A percentile compares a stretch with the other conserved stretches of the same genome.
Evolutionary conservation across 2,113 vertebrate species (phyloP).

Genomic region (Laterallus jamaicensis): DNA sequence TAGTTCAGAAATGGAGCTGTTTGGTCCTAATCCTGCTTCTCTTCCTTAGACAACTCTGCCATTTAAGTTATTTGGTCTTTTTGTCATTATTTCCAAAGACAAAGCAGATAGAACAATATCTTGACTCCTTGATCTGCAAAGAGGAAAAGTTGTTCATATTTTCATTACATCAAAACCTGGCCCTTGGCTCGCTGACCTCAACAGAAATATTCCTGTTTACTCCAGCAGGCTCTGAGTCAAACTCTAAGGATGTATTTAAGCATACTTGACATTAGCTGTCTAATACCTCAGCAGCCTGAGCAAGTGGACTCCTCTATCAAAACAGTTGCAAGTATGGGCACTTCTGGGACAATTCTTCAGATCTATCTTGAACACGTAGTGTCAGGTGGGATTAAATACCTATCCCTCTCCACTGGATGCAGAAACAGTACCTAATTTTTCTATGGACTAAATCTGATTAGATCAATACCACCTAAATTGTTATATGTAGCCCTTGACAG

Average conservation of each 20-base stretch:
- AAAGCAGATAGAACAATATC: neutral
- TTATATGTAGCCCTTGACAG: neutral
- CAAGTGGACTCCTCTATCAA: neutral
- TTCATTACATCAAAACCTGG: neutral
- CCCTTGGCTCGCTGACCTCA: neutral
- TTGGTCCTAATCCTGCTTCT: neutral
- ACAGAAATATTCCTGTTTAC: slow-evolving; percentile 12
- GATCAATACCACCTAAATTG: slow-evolving; percentile 27
- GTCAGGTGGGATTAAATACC: neutral
- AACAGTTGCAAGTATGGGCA: neutral
- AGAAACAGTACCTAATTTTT: neutral
- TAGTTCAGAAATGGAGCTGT: neutral
- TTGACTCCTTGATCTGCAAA: neutral
- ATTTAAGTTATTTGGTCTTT: neutral
- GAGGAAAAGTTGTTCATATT: neutral
- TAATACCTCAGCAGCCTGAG: slow-evolving; percentile 3
- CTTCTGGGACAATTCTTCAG: neutral
- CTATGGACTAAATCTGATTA: neutral
- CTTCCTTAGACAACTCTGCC: neutral
- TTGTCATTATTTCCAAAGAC: neutral
- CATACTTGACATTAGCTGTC: neutral
- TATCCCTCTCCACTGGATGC: neutral
- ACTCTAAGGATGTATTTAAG: slow-evolving; percentile 26
- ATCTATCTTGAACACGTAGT: neutral
- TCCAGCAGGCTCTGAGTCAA: neutral